A percentile compares a stretch with the other conserved stretches of the same genome.
Evolutionary conservation across 2,888 invertebrate species (phyloP).

Genomic region (Druceiella hillmani): DNA sequence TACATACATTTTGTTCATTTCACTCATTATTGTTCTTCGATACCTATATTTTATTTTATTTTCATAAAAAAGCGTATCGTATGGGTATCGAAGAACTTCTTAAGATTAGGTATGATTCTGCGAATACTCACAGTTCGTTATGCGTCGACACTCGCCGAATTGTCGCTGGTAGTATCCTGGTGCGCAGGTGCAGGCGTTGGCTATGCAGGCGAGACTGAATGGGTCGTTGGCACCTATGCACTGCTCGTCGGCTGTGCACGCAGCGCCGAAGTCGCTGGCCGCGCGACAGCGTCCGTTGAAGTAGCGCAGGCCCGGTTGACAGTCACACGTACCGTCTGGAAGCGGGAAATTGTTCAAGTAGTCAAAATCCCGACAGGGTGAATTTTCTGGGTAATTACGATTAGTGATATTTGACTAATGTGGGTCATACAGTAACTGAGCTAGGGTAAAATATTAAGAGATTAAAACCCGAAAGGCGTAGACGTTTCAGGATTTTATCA

Average conservation of each 20-base stretch:
- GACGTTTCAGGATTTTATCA: too few relatives aligned
- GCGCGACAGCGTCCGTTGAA: conserved; percentile 40
- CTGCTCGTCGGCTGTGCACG: conserved; percentile 33
- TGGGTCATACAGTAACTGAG: too few relatives aligned
- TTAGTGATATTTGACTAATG: too few relatives aligned
- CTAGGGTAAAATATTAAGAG: too few relatives aligned
- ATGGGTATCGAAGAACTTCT: too few relatives aligned
- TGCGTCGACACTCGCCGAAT: conserved; percentile 37
- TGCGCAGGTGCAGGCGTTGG: conserved; percentile 33
- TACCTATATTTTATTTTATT: too few relatives aligned
- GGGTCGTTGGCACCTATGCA: conserved; percentile 35
- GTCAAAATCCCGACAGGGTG: too few relatives aligned
- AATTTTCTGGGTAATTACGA: too few relatives aligned
- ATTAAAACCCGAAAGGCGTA: too few relatives aligned
- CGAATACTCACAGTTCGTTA: conserved; percentile 30
- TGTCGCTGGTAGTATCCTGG: conserved; percentile 36
- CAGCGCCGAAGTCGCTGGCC: conserved; percentile 27
- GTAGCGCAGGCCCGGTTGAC: conserved; percentile 34
- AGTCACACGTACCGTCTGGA: conserved; percentile 32
- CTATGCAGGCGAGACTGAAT: conserved; percentile 31
- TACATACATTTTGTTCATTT: too few relatives aligned
- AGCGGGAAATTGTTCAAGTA: too few relatives aligned
- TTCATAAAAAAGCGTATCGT: not conserved
- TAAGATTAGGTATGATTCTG: not conserved
- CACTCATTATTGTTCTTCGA: too few relatives aligned